Percentiles rank a stretch among this genome's conserved stretches.
These are phyloP conservation scores for Pseudochirops corinnae DNA, from an alignment of 2,797 vertebrate species.

Conservation along the genomic window DNA sequence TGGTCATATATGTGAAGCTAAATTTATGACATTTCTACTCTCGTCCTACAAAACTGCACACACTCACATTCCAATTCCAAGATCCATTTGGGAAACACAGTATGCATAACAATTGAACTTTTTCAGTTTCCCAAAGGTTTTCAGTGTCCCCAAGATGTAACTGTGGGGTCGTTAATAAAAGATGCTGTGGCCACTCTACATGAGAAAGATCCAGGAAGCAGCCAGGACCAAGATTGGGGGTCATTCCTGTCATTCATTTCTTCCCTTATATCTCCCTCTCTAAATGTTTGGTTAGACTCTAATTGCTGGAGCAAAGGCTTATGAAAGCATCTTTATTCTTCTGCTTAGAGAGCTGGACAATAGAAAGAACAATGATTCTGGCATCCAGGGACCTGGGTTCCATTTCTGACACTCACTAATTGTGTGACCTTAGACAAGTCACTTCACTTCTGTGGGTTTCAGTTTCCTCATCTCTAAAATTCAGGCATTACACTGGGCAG, in stretches of 20 bases:
- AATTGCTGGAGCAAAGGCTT: background rate
- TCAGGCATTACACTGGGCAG: no score
- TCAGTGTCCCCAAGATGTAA: background rate
- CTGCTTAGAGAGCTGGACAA: background rate
- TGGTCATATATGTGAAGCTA: slow-evolving; percentile 18
- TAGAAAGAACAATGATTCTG: background rate
- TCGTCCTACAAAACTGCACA: background rate
- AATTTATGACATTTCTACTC: slow-evolving; percentile 14
- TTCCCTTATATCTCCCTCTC: background rate
- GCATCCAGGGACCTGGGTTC: background rate
- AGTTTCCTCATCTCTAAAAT: background rate
- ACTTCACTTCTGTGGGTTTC: background rate
- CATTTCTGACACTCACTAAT: background rate
- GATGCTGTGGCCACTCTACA: background rate
- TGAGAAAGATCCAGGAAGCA: background rate
- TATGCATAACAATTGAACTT: background rate
- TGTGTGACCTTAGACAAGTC: background rate
- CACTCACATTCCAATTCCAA: background rate
- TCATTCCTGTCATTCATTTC: background rate
- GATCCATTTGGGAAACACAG: background rate
- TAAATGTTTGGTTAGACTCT: background rate
- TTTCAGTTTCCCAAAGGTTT: background rate
- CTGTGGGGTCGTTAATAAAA: background rate
- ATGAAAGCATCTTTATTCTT: background rate
- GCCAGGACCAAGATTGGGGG: background rate